Conservation (phyloP, 2,113 vertebrate species). For the Eupsittula cactorum region DNA sequence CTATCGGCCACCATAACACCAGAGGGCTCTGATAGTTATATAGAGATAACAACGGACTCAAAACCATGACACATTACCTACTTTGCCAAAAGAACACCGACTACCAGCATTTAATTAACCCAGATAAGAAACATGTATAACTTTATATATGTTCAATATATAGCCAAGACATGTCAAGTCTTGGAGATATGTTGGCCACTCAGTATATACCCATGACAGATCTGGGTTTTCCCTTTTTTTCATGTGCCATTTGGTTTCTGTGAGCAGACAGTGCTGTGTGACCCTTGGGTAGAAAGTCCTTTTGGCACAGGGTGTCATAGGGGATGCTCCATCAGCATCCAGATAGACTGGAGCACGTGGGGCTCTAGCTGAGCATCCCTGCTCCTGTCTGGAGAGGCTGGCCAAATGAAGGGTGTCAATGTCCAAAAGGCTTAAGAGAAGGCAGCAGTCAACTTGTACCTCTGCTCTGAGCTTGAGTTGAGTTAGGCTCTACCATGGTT, state of each 20-base stretch:
- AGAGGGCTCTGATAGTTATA: neutral
- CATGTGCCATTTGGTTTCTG: neutral
- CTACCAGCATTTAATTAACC: neutral
- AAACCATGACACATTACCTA: neutral
- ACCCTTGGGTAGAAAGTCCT: neutral
- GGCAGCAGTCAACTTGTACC: neutral
- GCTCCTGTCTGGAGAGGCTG: neutral
- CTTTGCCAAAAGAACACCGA: neutral
- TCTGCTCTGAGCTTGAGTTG: neutral
- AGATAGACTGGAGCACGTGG: rapidly evolving
- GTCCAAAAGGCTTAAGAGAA: neutral
- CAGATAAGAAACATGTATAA: neutral
- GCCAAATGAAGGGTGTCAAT: neutral
- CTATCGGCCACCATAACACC: neutral
- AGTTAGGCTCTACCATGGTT: neutral
- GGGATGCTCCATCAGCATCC: neutral
- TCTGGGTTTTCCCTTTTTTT: neutral
- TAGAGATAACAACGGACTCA: neutral
- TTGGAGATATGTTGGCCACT: neutral
- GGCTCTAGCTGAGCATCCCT: neutral
- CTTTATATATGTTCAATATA: neutral
- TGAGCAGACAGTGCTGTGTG: neutral
- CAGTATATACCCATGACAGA: no score
- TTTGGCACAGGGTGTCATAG: neutral
- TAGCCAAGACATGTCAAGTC: neutral